These are phyloP conservation scores for Trematocara macrostoma DNA, from an alignment of 2,113 vertebrate genomes.

Conservation along the genomic window DNA sequence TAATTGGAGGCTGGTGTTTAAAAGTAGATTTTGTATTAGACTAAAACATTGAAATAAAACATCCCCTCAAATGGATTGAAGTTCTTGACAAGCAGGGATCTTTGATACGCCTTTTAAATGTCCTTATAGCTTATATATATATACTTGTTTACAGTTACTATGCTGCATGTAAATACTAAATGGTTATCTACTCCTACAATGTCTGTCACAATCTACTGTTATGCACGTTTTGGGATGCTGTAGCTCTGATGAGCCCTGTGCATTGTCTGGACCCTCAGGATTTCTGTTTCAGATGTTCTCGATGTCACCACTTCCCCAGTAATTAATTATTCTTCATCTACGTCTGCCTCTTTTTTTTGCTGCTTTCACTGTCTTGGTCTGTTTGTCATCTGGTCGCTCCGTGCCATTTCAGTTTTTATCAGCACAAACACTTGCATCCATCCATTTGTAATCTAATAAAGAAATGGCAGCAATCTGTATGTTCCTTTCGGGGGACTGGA, in stretches of 20 bases:
- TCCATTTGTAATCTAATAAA: constrained; percentile 61
- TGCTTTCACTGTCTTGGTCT: constrained; percentile 9
- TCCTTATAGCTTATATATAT: background rate
- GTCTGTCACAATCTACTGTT: background rate
- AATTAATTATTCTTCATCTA: constrained; percentile 46
- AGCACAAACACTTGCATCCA: constrained; percentile 28
- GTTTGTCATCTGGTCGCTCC: constrained; percentile 38
- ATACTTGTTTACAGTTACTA: background rate
- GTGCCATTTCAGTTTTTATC: constrained; percentile 33
- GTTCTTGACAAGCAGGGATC: background rate
- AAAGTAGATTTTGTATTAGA: background rate
- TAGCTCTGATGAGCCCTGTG: constrained; percentile 1
- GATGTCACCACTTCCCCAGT: constrained; percentile 19
- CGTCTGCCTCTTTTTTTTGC: background rate
- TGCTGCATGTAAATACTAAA: background rate
- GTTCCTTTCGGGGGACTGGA: constrained; percentile 51
- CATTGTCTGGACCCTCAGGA: constrained; percentile 13
- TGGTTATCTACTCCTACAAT: background rate
- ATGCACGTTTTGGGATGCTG: background rate
- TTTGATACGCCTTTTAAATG: background rate
- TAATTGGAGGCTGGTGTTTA: background rate
- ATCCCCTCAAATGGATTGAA: background rate
- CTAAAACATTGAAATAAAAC: background rate
- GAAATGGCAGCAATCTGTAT: constrained; percentile 56
- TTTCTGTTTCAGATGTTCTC: background rate